phyloP scores from a whole-genome alignment of 2,113 vertebrate species.

The Nothoprocta pentlandii region DNA sequence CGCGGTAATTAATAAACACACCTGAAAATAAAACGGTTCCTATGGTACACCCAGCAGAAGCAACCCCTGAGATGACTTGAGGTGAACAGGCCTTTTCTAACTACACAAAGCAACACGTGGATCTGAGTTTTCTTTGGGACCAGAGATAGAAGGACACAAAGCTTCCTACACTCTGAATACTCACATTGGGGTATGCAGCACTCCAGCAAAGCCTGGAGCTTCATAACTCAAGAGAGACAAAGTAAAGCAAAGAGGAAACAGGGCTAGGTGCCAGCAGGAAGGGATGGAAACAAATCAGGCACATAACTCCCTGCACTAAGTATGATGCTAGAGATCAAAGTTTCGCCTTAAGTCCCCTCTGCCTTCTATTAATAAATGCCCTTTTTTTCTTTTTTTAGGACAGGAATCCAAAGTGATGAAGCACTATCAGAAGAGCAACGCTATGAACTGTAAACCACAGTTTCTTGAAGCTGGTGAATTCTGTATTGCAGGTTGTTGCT shows the following conservation, averaged over 20 bases:
- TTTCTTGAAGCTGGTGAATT: not conserved
- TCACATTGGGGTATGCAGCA: not conserved
- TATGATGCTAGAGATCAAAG: not conserved
- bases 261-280: not conserved
- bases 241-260: not conserved
- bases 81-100: slow-evolving; percentile 8
- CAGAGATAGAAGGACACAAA: not conserved
- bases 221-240: not conserved
- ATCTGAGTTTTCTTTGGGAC: not conserved
- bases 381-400: not conserved
- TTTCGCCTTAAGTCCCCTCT: not conserved
- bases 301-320: accelerated
- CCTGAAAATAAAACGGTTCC: not conserved
- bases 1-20: not conserved
- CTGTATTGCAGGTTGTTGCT: not conserved
- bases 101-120: not conserved
- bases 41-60: not conserved
- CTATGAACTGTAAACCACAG: not conserved
- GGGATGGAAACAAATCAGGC: not conserved
- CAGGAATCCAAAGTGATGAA: not conserved
- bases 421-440: not conserved
- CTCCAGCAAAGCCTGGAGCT: not conserved
- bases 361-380: not conserved
- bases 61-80: slow-evolving; percentile 2
- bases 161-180: not conserved